Percentiles rank a stretch among this genome's conserved stretches.
Evolutionary conservation across 2,113 vertebrate species (phyloP).

Genomic region (Rhadina sibilatrix): DNA sequence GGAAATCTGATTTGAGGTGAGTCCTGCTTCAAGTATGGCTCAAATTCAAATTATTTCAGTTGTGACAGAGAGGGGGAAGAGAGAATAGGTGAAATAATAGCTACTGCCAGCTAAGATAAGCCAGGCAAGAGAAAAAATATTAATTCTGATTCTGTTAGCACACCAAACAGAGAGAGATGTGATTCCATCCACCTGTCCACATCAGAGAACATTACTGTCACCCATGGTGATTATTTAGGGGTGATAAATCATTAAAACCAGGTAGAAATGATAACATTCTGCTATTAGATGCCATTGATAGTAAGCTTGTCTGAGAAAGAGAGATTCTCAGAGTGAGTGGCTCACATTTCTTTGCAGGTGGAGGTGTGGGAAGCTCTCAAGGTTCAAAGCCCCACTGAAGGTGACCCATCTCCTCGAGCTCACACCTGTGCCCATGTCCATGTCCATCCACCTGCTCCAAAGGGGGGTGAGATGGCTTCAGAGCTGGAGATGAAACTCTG

Average conservation of each 20-base stretch:
- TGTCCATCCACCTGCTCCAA: background rate
- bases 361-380: background rate
- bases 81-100: constrained; percentile 14
- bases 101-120: constrained; percentile 31
- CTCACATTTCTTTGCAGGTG: background rate
- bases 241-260: background rate
- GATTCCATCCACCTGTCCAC: background rate
- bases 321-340: background rate
- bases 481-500: background rate
- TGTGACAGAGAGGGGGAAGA: background rate
- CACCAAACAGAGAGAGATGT: background rate
- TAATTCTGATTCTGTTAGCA: constrained; percentile 46
- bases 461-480: background rate
- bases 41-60: constrained; percentile 13
- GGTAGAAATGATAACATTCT: background rate
- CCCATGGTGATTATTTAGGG: background rate
- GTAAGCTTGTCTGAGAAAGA: background rate
- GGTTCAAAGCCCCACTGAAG: background rate
- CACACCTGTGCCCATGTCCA: rapidly evolving
- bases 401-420: background rate
- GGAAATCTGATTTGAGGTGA: constrained; percentile 7
- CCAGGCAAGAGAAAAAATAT: constrained; percentile 28
- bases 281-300: background rate
- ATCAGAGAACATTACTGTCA: constrained; percentile 17
- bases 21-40: background rate